Evolutionary conservation across 2,888 invertebrate genomes (phyloP).

Genomic region (Camponotus fellah): DNA sequence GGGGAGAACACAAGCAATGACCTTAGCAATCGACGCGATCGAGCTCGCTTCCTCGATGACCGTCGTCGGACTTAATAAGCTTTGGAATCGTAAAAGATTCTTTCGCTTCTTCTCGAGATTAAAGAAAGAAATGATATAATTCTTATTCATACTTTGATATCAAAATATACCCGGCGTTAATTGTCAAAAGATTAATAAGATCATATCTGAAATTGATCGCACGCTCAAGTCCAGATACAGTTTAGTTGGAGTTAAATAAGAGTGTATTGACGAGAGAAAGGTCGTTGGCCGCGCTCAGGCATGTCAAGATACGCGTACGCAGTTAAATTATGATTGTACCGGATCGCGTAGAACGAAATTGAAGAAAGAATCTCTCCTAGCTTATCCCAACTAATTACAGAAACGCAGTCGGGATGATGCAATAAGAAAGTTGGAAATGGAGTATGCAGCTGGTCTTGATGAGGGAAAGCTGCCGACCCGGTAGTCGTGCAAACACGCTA

Average conservation of each 20-base stretch:
- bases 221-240: conserved; percentile 5
- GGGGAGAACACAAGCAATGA: conserved; percentile 69
- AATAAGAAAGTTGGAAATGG: conserved; percentile 54
- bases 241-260: neutral
- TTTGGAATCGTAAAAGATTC: conserved; percentile 14
- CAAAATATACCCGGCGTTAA: neutral
- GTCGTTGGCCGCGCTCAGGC: conserved; percentile 17
- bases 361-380: conserved; percentile 37
- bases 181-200: conserved; percentile 1
- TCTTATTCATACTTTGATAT: conserved; percentile 1
- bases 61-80: conserved; percentile 64
- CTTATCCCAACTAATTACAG: conserved; percentile 43
- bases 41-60: conserved; percentile 71
- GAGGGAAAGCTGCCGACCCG: conserved; percentile 44
- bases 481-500: conserved; percentile 36
- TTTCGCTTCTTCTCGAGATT: conserved; percentile 14
- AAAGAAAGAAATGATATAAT: neutral
- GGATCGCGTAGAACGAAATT: conserved; percentile 22
- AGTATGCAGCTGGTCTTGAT: conserved; percentile 44
- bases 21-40: conserved; percentile 73
- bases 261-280: conserved; percentile 22
- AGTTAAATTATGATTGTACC: conserved; percentile 45
- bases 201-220: conserved; percentile 29
- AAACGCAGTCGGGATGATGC: conserved; percentile 31
- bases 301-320: conserved; percentile 23